Base-by-base conservation (phyloP, 2,797 vertebrate genomes). In the Pipistrellus pygmaeus region DNA sequence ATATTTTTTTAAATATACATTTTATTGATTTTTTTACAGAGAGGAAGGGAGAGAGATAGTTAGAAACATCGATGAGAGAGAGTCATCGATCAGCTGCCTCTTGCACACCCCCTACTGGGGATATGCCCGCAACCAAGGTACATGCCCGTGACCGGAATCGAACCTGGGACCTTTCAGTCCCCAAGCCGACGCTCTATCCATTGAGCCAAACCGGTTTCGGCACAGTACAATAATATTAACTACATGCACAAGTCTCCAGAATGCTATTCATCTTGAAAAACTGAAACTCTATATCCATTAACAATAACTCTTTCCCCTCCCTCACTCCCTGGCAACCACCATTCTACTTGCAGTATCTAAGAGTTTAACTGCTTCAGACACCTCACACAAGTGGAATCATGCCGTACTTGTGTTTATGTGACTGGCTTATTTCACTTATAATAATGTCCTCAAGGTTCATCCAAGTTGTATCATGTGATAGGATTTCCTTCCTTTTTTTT, bases 301-400 rank as follows among this genome's bases (percentile, higher is more conserved):
- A 76, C 10, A 76, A 46, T 25, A 81, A 25, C 48, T 38, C n/a
- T 25, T 71, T 25, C 64, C 20, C 4, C 55, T 14, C 48, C 55
- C 15, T 13, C 11, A 64, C 10, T 23, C 14, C 20, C 57, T 41
- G 60, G 66, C 35, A 88, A 48, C 48, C 53, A 46, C 66, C 68
- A 69, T 25, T 48, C 92, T 75, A 68, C 25, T 94, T 78, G 68
- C 32, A 83, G 66, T 81, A 75, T 86, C 38, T 91, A 62, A 75
- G 60, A 75, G 44, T 90, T 11, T 83, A 71, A 25, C 82, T 83
- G 75, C 27, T 32, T 90, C 9, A 87, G 48, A 68, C 10, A 38
- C 3, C 18, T 25, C 30, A 53, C n/a, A 3, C 30, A 87, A 64
- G 83, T 85, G 51, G 48, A 89, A 25, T 32, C 60, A 12, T 12